Percentiles rank a stretch among this genome's conserved stretches.
phyloP scores from a whole-genome alignment of 2,113 vertebrate species.

The Gopherus flavomarginatus region DNA sequence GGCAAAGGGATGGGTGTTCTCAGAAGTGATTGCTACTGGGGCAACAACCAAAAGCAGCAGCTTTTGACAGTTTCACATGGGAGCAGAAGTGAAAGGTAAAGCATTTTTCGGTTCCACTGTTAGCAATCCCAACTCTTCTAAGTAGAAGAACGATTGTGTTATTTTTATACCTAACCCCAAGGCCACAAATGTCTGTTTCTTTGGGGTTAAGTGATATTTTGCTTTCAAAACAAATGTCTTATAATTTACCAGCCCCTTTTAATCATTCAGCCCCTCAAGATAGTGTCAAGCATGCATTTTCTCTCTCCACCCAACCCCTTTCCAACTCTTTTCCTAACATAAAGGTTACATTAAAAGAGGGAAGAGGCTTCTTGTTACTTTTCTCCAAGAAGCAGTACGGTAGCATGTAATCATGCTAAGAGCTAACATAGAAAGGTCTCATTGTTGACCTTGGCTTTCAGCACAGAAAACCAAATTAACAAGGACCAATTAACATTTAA shows the following conservation, averaged over 20 bases:
- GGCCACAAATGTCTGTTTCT: slow-evolving; percentile 18
- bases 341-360: slow-evolving; percentile 44
- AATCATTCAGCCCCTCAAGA: slow-evolving; percentile 39
- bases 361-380: slow-evolving; percentile 16
- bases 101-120: neutral
- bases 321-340: slow-evolving; percentile 45
- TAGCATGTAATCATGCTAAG: slow-evolving; percentile 55
- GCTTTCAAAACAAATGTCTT: slow-evolving; percentile 49
- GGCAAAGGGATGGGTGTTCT: slow-evolving; percentile 30
- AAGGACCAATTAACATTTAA: slow-evolving; percentile 76
- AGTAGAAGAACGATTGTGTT: neutral
- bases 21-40: slow-evolving; percentile 29
- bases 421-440: slow-evolving; percentile 59
- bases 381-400: slow-evolving; percentile 40
- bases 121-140: neutral
- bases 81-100: neutral
- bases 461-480: slow-evolving; percentile 73
- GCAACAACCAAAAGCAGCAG: slow-evolving; percentile 22
- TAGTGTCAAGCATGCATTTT: neutral
- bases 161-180: slow-evolving; percentile 38
- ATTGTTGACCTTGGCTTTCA: slow-evolving; percentile 66
- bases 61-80: slow-evolving; percentile 27
- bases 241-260: slow-evolving; percentile 48
- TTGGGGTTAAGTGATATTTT: slow-evolving; percentile 41
- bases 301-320: neutral